Conservation (phyloP, 2,797 vertebrate genomes). For the Rachycentron canadum region DNA sequence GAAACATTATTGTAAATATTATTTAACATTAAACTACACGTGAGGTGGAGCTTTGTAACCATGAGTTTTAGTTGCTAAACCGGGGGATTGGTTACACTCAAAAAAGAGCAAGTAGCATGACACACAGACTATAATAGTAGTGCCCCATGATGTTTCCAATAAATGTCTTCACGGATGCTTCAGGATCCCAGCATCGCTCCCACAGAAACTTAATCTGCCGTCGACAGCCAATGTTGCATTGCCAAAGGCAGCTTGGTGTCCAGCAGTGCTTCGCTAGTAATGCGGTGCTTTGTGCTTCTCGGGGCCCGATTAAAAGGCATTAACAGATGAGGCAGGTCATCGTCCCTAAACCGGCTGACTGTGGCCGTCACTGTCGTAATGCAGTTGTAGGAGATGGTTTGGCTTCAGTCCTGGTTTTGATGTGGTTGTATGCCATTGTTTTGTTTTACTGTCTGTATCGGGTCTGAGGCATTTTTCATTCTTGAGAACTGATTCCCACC, state of each 20-base stretch:
- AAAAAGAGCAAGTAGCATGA: conserved; percentile 3
- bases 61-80: not conserved
- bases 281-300: conserved; percentile 62
- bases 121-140: not conserved
- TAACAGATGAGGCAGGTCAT: conserved; percentile 69
- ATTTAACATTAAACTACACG: not conserved
- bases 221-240: conserved; percentile 70
- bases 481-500: not conserved
- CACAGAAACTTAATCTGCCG: conserved; percentile 68
- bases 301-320: conserved; percentile 61
- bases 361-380: conserved; percentile 19
- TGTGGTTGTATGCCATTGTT: not conserved
- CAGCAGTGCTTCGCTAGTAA: conserved; percentile 54
- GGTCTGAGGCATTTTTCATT: conserved; percentile 14
- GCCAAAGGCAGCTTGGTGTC: conserved; percentile 64
- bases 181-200: conserved; percentile 21
- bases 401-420: not conserved
- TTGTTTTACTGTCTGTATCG: not conserved
- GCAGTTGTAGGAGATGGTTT: not conserved
- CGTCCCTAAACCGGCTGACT: conserved; percentile 64
- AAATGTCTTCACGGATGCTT: conserved; percentile 61
- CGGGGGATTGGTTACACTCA: no score
- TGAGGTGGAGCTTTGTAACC: no score
- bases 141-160: conserved; percentile 33
- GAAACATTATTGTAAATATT: not conserved